Base-by-base conservation (phyloP, 1,140 invertebrate genomes). In the Neotoxoptera formosana region DNA sequence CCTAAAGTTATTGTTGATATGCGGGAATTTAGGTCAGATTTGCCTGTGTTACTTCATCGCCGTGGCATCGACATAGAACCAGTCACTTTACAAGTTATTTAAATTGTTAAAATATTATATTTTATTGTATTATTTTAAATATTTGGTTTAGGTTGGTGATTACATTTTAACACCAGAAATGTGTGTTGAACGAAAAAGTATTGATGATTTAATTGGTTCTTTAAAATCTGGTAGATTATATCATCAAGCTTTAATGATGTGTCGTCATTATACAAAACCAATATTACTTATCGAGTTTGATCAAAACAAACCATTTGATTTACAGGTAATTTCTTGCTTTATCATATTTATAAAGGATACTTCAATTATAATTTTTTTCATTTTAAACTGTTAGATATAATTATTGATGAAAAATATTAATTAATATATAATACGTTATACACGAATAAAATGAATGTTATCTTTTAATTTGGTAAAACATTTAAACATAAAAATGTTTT, bases 231-330 rank as follows among this genome's bases (percentile, higher is more conserved):
- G 99, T 0, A 97, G 99, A 91, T 96, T 99, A 56, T 99, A 99
- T 95, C 98, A 98, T 95, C 99, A 99, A 95, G 98, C 98, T 87
- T 96, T 97, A 87, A 96, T 98, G 91, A 99, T 99, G 98, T 97
- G 96, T 93, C 96, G 98, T 25, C 96, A 98, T 95, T 99, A 99
- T 95, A 96, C 96, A 41, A 97, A 97, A 94, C 98, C 98, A 0
- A 97, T 99, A 95, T 96, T 99, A n/a, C 96, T 99, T 0, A 99
- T 99, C 93, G 99, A 99, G 95, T 99, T 99, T 96, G 98, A 99
- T 96, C 97, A 98, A 95, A 98, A 98, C 94, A 98, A 98, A 95
- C 97, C 98, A 30, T 99, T 99, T 95, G 97, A 96, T 94, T 96
- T 99, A 93, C 98, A 98, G 96, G 98, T 98, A 96, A 94, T 88